Percentiles rank a stretch among this genome's conserved stretches.
phyloP scores from a whole-genome alignment of 2,888 invertebrate species.

The Caenorhabditis sp. region DNA sequence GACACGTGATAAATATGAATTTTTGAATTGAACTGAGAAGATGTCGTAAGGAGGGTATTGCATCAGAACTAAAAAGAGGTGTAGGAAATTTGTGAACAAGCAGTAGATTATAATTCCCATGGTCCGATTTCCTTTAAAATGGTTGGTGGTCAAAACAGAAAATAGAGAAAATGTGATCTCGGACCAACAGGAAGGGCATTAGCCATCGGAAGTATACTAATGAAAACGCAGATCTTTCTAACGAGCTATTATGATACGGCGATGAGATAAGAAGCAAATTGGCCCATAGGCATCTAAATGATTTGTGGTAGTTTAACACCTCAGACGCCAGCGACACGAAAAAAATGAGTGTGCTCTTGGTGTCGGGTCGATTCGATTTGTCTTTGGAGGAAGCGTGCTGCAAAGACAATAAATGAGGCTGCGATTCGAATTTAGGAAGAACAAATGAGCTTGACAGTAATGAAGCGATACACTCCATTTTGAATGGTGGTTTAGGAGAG shows the following conservation, averaged over 20 bases:
- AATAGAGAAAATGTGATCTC: constrained; percentile 3
- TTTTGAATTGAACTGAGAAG: constrained; percentile 46
- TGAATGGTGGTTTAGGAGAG: not conserved
- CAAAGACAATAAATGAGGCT: constrained; percentile 5
- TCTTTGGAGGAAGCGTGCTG: not conserved
- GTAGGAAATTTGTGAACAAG: no score
- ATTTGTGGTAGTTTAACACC: constrained; percentile 63
- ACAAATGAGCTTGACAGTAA: not conserved
- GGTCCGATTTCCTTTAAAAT: constrained; percentile 22
- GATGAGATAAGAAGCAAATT: constrained; percentile 60
- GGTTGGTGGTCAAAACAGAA: constrained; percentile 3
- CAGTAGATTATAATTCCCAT: no score
- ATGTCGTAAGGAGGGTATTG: constrained; percentile 9
- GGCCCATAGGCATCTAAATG: constrained; percentile 55
- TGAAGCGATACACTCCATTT: constrained; percentile 2
- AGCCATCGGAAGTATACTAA: constrained; percentile 59
- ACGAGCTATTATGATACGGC: constrained; percentile 62
- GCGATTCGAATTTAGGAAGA: not conserved
- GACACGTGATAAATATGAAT: constrained; percentile 52
- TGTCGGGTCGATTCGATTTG: constrained; percentile 21
- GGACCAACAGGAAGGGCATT: constrained; percentile 42
- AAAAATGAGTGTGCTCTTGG: constrained; percentile 20
- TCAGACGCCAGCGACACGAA: constrained; percentile 25
- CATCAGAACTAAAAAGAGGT: no score
- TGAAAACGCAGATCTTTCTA: constrained; percentile 39